These are phyloP conservation scores for Andrena flavipes DNA, from an alignment of 2,888 invertebrate species.

Conservation along the genomic window DNA sequence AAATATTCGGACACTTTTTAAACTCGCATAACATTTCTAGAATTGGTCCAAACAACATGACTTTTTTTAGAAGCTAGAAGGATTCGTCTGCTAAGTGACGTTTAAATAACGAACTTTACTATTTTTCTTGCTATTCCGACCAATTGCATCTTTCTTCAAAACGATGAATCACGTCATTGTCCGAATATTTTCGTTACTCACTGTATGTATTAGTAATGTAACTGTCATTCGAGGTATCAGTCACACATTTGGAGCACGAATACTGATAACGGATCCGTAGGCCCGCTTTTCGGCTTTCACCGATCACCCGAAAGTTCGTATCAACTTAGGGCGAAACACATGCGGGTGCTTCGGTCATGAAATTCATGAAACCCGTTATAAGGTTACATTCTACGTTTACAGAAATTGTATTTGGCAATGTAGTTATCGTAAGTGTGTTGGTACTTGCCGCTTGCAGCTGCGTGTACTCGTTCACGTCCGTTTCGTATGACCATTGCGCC, in stretches of 20 bases:
- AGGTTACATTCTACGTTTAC: neutral
- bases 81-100: no score
- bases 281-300: neutral
- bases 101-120: no score
- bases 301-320: conserved; percentile 11
- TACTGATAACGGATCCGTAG: conserved; percentile 18
- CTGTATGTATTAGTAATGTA: neutral
- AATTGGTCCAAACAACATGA: no score
- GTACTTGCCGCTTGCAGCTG: conserved; percentile 93
- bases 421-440: neutral
- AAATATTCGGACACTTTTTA: no score
- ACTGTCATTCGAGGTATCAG: neutral
- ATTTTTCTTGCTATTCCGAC: no score
- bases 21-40: no score
- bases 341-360: conserved; percentile 51
- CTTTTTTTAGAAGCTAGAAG: no score
- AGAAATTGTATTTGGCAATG: neutral
- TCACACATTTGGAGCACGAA: neutral
- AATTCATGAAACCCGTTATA: neutral
- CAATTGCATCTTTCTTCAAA: no score
- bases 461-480: conserved; percentile 93
- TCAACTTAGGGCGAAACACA: neutral
- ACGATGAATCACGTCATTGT: no score
- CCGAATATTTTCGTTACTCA: no score
- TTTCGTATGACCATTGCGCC: conserved; percentile 95